phyloP scores from a whole-genome alignment of 2,797 vertebrate species.

The Cottoperca gobio region DNA sequence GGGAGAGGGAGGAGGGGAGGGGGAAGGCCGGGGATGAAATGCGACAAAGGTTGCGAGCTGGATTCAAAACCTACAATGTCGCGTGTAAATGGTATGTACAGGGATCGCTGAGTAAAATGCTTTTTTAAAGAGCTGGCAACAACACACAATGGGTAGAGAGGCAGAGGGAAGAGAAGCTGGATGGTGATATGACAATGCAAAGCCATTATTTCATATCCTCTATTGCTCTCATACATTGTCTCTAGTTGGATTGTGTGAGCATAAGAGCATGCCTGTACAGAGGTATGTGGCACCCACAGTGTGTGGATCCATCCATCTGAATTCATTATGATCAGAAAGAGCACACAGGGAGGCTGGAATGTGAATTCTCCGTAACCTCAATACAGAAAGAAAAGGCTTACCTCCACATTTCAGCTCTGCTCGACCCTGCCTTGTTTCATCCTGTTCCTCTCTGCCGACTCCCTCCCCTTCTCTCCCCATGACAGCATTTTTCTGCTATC shows the following conservation, averaged over 20 bases:
- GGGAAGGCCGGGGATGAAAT: slow-evolving; percentile 69
- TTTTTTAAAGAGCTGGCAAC: slow-evolving; percentile 48
- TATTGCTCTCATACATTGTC: slow-evolving; percentile 64
- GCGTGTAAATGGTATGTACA: slow-evolving; percentile 34
- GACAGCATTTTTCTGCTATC: slow-evolving; percentile 84
- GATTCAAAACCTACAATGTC: slow-evolving; percentile 53
- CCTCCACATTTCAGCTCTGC: slow-evolving; percentile 83
- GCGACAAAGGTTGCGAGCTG: slow-evolving; percentile 77
- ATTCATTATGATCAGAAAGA: slow-evolving; percentile 63
- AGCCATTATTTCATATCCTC: slow-evolving; percentile 77
- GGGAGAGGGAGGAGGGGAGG: slow-evolving; percentile 7
- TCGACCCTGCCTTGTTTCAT: slow-evolving; percentile 81
- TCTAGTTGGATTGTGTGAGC: slow-evolving; percentile 40
- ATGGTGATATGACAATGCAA: slow-evolving; percentile 54
- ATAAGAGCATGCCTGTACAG: slow-evolving; percentile 58
- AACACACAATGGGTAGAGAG: slow-evolving; percentile 53
- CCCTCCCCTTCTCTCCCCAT: slow-evolving; percentile 81
- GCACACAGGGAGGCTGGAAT: slow-evolving; percentile 49
- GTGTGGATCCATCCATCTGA: slow-evolving; percentile 50
- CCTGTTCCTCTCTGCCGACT: slow-evolving; percentile 80
- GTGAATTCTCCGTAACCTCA: slow-evolving; percentile 41
- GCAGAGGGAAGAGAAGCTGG: slow-evolving; percentile 34
- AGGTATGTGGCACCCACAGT: slow-evolving; percentile 59
- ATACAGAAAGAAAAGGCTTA: slow-evolving; percentile 71
- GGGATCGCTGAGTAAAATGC: slow-evolving; percentile 28